Evolutionary conservation across 2,113 vertebrate species (phyloP).

Genomic region (Pampusana beccarii): DNA sequence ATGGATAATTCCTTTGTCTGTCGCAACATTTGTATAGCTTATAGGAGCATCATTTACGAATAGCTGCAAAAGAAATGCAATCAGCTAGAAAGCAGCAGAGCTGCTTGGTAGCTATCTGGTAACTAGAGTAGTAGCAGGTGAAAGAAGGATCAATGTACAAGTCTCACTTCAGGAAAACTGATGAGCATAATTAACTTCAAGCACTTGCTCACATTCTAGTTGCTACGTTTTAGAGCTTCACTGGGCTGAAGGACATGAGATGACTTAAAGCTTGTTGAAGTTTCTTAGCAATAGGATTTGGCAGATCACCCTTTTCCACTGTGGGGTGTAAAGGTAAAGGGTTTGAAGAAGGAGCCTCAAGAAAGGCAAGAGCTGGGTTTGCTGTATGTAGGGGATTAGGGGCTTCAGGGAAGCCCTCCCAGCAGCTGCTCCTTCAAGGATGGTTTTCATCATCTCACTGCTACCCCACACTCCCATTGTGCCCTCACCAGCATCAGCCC

Average conservation of each 20-base stretch:
- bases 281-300: not conserved
- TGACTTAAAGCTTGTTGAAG: not conserved
- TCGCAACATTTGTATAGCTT: constrained; percentile 81
- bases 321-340: not conserved
- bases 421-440: not conserved
- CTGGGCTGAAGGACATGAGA: not conserved
- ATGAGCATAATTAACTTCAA: not conserved
- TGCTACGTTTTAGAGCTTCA: not conserved
- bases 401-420: not conserved
- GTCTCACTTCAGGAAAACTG: not conserved
- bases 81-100: not conserved
- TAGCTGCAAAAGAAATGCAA: constrained; percentile 72
- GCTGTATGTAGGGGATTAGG: not conserved
- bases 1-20: constrained; percentile 89
- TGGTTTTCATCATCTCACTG: not conserved
- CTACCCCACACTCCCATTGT: rapidly evolving
- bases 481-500: not conserved
- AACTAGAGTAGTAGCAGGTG: not conserved
- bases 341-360: not conserved
- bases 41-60: constrained; percentile 86
- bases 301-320: not conserved
- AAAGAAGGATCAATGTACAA: not conserved
- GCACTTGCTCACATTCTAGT: not conserved
- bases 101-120: not conserved
- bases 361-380: not conserved